These are phyloP conservation scores for Porites cylindrica DNA, from an alignment of 92 coral and sea anemone species.

Conservation along the genomic window DNA sequence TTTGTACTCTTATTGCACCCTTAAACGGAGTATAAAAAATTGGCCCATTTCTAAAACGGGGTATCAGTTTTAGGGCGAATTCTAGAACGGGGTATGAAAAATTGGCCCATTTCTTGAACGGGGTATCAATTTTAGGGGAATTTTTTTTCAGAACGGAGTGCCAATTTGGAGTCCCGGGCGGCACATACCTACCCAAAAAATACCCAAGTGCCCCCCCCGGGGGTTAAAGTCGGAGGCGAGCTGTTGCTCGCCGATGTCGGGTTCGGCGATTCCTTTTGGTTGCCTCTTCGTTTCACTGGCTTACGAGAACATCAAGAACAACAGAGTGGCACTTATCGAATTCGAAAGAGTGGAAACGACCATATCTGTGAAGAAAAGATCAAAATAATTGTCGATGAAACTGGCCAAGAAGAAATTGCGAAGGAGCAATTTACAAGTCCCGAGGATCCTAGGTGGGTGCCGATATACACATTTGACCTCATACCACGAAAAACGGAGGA, in stretches of 20 bases:
- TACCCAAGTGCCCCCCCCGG: no score
- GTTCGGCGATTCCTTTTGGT: slow-evolving; percentile 40
- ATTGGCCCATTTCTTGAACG: no score
- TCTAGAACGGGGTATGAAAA: no score
- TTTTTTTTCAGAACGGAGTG: no score
- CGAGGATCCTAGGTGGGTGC: not conserved
- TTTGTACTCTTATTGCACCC: no score
- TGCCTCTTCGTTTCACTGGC: slow-evolving; percentile 54
- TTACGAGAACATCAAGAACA: slow-evolving; percentile 49
- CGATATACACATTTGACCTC: slow-evolving; percentile 28
- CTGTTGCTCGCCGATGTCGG: slow-evolving; percentile 72
- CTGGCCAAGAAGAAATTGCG: not conserved
- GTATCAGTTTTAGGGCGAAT: no score
- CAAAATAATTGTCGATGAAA: not conserved
- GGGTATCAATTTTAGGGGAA: no score
- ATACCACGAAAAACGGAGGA: slow-evolving; percentile 22
- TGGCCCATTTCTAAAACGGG: no score
- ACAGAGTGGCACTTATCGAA: slow-evolving; percentile 45
- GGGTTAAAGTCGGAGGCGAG: slow-evolving; percentile 12
- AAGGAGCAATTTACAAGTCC: not conserved
- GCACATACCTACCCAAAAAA: no score
- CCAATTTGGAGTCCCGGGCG: no score
- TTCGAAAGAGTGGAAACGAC: slow-evolving; percentile 30
- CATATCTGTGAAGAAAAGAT: slow-evolving; percentile 11
- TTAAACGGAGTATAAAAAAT: no score